Evolutionary conservation across 2,113 vertebrate species (phyloP).

Genomic region (Zosterops hypoxanthus): DNA sequence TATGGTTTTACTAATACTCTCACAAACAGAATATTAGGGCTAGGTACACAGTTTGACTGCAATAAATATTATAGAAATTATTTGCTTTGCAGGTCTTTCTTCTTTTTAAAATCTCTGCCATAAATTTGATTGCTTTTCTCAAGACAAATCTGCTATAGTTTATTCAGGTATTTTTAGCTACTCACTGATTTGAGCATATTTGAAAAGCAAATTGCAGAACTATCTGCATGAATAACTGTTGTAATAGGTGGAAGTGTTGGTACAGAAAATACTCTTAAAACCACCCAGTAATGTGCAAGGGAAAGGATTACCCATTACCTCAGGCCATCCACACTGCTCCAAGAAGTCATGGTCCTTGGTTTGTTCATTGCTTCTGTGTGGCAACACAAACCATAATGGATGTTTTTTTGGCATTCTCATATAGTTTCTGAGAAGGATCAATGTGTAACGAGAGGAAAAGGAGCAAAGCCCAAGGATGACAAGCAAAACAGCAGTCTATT

Average conservation of each 20-base stretch:
- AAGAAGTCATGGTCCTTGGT: neutral
- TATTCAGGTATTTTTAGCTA: neutral
- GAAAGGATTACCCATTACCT: neutral
- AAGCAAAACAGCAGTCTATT: neutral
- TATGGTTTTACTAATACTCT: neutral
- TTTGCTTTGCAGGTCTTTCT: neutral
- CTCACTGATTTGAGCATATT: neutral
- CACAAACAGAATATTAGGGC: neutral
- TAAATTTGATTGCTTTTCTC: neutral
- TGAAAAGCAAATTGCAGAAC: neutral
- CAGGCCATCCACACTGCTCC: neutral
- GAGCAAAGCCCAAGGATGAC: neutral
- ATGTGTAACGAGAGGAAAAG: neutral
- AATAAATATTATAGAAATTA: neutral
- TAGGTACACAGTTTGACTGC: neutral
- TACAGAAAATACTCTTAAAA: neutral
- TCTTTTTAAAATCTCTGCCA: neutral
- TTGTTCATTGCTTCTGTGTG: neutral
- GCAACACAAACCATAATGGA: neutral
- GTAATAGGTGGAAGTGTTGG: neutral
- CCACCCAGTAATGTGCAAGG: neutral
- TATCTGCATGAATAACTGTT: neutral
- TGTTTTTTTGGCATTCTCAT: neutral
- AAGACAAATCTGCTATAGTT: neutral
- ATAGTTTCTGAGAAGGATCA: neutral